phyloP scores from a whole-genome alignment of 2,888 invertebrate genomes.

The Cordilura impudica region DNA sequence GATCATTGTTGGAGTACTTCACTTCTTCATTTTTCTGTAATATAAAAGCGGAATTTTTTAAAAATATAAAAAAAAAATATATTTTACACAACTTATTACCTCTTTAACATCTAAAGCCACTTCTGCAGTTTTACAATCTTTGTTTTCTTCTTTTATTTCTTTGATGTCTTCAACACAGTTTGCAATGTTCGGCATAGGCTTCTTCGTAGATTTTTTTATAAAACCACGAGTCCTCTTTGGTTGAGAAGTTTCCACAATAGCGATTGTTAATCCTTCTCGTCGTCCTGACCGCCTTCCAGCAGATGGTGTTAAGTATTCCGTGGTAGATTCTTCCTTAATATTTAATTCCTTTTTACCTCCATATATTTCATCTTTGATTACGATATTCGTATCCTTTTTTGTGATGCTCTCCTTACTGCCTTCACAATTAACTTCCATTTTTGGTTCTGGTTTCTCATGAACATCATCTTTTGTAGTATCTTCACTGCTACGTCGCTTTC shows the following conservation, averaged over 20 bases:
- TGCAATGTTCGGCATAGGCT: not conserved
- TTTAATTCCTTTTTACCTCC: not conserved
- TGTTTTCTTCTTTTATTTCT: slow-evolving; percentile 36
- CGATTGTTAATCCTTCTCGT: slow-evolving; percentile 67
- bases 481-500: slow-evolving; percentile 74
- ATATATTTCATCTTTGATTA: not conserved
- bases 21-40: not conserved
- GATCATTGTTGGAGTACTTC: not conserved
- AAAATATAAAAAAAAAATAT: not conserved
- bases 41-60: not conserved
- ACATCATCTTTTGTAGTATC: slow-evolving; percentile 41
- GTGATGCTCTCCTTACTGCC: slow-evolving; percentile 55
- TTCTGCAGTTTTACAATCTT: not conserved
- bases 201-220: slow-evolving; percentile 56
- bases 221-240: slow-evolving; percentile 70
- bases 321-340: slow-evolving; percentile 34
- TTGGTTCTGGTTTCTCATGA: slow-evolving; percentile 52
- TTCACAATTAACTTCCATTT: slow-evolving; percentile 65
- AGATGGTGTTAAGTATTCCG: slow-evolving; percentile 33
- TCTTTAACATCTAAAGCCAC: not conserved
- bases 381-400: not conserved
- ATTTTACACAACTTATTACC: not conserved
- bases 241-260: slow-evolving; percentile 69
- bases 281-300: slow-evolving; percentile 70
- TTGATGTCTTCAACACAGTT: not conserved